These are phyloP conservation scores for Formica aserva DNA, from an alignment of 2,888 invertebrate species.

Conservation along the genomic window DNA sequence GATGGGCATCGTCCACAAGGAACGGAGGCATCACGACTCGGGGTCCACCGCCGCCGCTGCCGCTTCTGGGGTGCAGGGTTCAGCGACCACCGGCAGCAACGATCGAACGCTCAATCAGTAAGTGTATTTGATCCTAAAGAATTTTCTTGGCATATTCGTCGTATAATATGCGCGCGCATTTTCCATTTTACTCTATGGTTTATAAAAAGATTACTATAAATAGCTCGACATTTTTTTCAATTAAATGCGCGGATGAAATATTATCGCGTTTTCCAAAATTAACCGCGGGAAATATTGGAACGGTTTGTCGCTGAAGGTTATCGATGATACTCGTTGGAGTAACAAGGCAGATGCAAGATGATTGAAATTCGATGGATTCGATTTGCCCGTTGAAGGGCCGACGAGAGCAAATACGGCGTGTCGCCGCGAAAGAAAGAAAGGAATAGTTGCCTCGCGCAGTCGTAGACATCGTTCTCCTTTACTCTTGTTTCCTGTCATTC, in stretches of 20 bases:
- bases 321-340: constrained; percentile 5
- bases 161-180: not conserved
- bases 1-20: constrained; percentile 93
- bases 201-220: not conserved
- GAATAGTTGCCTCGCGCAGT: not conserved
- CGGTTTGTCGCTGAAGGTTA: constrained; percentile 3
- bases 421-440: constrained; percentile 15
- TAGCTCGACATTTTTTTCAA: not conserved
- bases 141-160: not conserved
- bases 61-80: constrained; percentile 84
- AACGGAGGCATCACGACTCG: constrained; percentile 89
- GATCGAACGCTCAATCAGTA: constrained; percentile 91
- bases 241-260: not conserved
- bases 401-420: constrained; percentile 23
- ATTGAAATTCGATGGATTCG: constrained; percentile 39
- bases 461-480: constrained; percentile 8
- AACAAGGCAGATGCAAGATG: constrained; percentile 21
- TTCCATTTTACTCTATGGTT: not conserved
- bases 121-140: constrained; percentile 84
- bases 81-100: constrained; percentile 87
- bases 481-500: constrained; percentile 11
- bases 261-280: not conserved
- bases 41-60: constrained; percentile 83
- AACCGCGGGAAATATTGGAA: not conserved
- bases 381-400: constrained; percentile 26